Conservation (phyloP, 1,140 invertebrate species). For the Magallana gigas region DNA sequence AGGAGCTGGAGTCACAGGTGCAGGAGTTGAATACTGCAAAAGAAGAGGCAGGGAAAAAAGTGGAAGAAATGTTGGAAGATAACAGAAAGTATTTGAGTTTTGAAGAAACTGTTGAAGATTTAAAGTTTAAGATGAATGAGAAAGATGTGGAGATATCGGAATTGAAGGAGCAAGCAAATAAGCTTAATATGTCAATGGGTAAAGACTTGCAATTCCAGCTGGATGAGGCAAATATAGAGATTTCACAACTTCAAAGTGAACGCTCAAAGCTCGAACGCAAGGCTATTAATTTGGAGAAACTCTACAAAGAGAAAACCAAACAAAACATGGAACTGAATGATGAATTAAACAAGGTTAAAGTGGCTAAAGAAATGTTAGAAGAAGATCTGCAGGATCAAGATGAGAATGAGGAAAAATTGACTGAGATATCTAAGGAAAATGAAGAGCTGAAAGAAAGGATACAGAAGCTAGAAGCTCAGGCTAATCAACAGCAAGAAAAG, state of each 20-base stretch:
- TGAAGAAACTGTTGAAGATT: not conserved
- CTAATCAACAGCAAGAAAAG: constrained; percentile 37
- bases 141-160: constrained; percentile 12
- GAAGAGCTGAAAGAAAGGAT: constrained; percentile 23
- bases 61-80: not conserved
- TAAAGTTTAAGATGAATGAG: constrained; percentile 4
- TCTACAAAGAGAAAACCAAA: constrained; percentile 49
- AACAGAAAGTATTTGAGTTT: not conserved
- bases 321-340: constrained; percentile 51
- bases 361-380: constrained; percentile 52
- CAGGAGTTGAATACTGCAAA: not conserved
- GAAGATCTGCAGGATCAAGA: constrained; percentile 49
- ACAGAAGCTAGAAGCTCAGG: constrained; percentile 27
- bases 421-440: constrained; percentile 34
- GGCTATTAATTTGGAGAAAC: constrained; percentile 34
- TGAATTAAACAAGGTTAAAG: constrained; percentile 55
- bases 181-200: not conserved
- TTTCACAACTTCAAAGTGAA: constrained; percentile 36
- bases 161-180: constrained; percentile 36
- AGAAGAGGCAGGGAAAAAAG: not conserved
- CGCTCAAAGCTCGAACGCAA: constrained; percentile 30
- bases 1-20: not conserved
- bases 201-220: constrained; percentile 56
- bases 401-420: constrained; percentile 39
- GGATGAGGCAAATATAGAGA: constrained; percentile 53